phyloP scores from a whole-genome alignment of 2,113 vertebrate species.

The Percopsis transmontana region DNA sequence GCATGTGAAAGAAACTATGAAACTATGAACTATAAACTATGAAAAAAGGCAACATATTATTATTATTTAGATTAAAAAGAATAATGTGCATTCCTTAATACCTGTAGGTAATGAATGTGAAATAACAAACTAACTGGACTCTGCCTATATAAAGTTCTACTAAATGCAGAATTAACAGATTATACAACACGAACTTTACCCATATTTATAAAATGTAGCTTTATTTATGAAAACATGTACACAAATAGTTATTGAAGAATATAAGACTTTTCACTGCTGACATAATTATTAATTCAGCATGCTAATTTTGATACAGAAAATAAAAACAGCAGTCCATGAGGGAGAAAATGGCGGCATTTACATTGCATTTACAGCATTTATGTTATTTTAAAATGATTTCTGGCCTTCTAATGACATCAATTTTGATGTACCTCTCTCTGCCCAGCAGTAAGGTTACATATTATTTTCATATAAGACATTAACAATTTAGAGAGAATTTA shows the following conservation, averaged over 20 bases:
- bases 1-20: too few species aligned
- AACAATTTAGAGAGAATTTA: slow-evolving; percentile 8
- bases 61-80: too few species aligned
- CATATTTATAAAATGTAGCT: slow-evolving; percentile 62
- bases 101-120: too few species aligned
- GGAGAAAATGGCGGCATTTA: slow-evolving; percentile 10
- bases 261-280: slow-evolving; percentile 75
- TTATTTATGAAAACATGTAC: slow-evolving; percentile 81
- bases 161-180: not conserved
- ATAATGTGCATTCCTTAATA: too few species aligned
- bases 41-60: too few species aligned
- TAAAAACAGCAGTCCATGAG: slow-evolving; percentile 16
- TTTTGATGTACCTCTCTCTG: slow-evolving; percentile 53
- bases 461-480: slow-evolving; percentile 26
- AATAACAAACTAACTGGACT: too few species aligned
- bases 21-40: too few species aligned
- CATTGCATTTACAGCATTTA: slow-evolving; percentile 12
- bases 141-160: too few species aligned
- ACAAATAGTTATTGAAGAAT: slow-evolving; percentile 59
- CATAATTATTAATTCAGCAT: slow-evolving; percentile 34
- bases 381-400: not conserved
- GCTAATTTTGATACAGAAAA: slow-evolving; percentile 30
- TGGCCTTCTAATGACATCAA: slow-evolving; percentile 15
- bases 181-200: not conserved
- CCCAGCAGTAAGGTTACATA: slow-evolving; percentile 67